phyloP scores from a whole-genome alignment of 2,888 invertebrate genomes.

The Branchellion lobata region DNA sequence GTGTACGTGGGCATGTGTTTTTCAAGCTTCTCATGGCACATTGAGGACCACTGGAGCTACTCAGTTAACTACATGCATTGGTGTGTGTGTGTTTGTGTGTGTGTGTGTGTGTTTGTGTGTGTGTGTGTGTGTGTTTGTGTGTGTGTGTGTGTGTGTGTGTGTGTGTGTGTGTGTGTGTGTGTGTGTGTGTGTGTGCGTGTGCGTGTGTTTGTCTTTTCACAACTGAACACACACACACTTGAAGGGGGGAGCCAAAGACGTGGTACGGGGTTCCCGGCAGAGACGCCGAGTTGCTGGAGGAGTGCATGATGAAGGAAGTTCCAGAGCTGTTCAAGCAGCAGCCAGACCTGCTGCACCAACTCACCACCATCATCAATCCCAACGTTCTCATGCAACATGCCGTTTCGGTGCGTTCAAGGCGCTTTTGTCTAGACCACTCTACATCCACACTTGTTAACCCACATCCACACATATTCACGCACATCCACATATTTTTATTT shows the following conservation, averaged over 20 bases:
- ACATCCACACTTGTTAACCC: too few relatives aligned
- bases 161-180: too few relatives aligned
- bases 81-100: slow-evolving; percentile 62
- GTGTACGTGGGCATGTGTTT: slow-evolving; percentile 99
- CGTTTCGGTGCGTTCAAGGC: slow-evolving; percentile 61
- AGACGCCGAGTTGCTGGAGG: slow-evolving; percentile 88
- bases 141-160: too few relatives aligned
- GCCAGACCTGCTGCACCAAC: slow-evolving; percentile 92
- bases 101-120: neutral
- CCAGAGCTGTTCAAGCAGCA: slow-evolving; percentile 84
- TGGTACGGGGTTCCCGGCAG: slow-evolving; percentile 96
- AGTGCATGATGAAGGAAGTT: slow-evolving; percentile 88
- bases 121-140: neutral
- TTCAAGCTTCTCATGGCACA: slow-evolving; percentile 99
- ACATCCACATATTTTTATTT: too few relatives aligned
- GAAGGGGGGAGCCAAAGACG: slow-evolving; percentile 89
- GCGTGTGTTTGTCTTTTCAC: neutral
- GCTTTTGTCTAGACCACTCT: too few relatives aligned
- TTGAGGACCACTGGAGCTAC: slow-evolving; percentile 99
- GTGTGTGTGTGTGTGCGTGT: too few relatives aligned
- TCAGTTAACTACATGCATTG: slow-evolving; percentile 98
- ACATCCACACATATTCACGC: too few relatives aligned
- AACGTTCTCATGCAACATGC: slow-evolving; percentile 85
- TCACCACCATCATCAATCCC: slow-evolving; percentile 98
- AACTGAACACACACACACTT: neutral